Percentiles rank a stretch among this genome's conserved stretches.
phyloP scores from a whole-genome alignment of 2,888 invertebrate genomes.

The Drosophila peninsularis region DNA sequence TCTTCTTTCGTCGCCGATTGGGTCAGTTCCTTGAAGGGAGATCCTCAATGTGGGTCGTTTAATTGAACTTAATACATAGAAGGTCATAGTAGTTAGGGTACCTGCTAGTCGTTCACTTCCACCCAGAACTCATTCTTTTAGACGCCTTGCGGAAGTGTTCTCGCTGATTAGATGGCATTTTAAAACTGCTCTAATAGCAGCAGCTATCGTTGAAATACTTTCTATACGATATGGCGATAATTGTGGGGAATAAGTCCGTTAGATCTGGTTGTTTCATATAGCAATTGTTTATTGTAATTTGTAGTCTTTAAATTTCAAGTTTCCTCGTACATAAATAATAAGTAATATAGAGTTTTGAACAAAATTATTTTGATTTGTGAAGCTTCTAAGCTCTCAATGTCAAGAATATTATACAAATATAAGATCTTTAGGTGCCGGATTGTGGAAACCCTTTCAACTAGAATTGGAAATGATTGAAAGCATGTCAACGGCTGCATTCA shows the following conservation, averaged over 20 bases:
- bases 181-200: constrained; percentile 2
- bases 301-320: background rate
- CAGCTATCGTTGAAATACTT: constrained; percentile 12
- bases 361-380: no score
- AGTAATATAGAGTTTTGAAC: background rate
- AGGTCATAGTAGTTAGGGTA: background rate
- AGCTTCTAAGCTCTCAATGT: background rate
- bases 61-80: background rate
- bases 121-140: constrained; percentile 4
- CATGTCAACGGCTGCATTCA: background rate
- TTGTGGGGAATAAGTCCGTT: background rate
- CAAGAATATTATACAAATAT: background rate
- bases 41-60: background rate
- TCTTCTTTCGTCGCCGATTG: no score
- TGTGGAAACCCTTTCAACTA: background rate
- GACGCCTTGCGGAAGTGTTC: constrained; percentile 47
- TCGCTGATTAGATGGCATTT: constrained; percentile 15
- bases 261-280: background rate
- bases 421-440: background rate
- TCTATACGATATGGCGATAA: background rate
- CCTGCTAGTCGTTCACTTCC: background rate
- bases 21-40: background rate
- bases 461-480: background rate
- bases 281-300: background rate
- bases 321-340: background rate